These are phyloP conservation scores for Ooceraea biroi DNA, from an alignment of 1,140 invertebrate genomes.

Conservation along the genomic window DNA sequence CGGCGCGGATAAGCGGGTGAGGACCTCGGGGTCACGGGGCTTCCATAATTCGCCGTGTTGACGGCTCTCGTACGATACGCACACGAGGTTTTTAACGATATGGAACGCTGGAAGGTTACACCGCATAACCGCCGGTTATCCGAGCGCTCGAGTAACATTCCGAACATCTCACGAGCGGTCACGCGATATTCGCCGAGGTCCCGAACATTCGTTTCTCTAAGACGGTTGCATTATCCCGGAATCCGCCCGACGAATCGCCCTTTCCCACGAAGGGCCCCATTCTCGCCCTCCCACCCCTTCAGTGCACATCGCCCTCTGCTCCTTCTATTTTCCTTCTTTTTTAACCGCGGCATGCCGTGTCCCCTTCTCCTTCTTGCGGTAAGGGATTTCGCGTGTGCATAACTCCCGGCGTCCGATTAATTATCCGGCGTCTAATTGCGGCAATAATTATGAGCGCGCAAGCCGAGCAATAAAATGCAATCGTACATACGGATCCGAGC, in stretches of 20 bases:
- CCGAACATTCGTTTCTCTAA: slow-evolving; percentile 70
- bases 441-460: slow-evolving; percentile 76
- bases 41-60: slow-evolving; percentile 55
- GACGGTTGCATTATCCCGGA: slow-evolving; percentile 71
- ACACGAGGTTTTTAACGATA: slow-evolving; percentile 71
- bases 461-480: slow-evolving; percentile 64
- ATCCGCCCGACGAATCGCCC: slow-evolving; percentile 70
- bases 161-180: slow-evolving; percentile 75
- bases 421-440: slow-evolving; percentile 77
- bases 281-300: slow-evolving; percentile 16
- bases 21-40: slow-evolving; percentile 32
- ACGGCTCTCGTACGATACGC: slow-evolving; percentile 10
- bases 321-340: slow-evolving; percentile 13
- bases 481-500: slow-evolving; percentile 7
- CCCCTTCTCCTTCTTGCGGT: slow-evolving; percentile 21
- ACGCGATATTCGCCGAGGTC: slow-evolving; percentile 74
- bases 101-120: slow-evolving; percentile 73
- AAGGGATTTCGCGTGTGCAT: slow-evolving; percentile 70
- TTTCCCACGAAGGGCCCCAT: slow-evolving; percentile 70
- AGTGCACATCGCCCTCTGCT: background rate
- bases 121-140: slow-evolving; percentile 75
- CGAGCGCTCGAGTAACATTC: slow-evolving; percentile 76
- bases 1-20: slow-evolving; percentile 64
- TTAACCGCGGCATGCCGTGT: slow-evolving; percentile 57
- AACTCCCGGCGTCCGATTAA: slow-evolving; percentile 77